Evolutionary conservation across 2,113 vertebrate species (phyloP).

Genomic region (Dicaeum eximium): DNA sequence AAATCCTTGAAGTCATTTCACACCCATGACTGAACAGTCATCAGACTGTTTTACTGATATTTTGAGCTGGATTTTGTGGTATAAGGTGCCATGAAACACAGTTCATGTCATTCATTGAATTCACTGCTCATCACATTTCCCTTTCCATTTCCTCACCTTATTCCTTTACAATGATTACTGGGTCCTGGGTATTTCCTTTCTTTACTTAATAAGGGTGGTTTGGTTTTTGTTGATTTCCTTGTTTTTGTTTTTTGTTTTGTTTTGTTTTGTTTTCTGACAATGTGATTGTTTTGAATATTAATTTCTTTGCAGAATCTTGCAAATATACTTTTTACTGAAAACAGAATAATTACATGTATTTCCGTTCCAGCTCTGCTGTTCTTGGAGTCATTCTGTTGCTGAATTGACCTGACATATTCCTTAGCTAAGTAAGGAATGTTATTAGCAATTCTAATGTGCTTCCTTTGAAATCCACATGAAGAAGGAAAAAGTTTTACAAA

Average conservation of each 20-base stretch:
- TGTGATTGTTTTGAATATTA: conserved; percentile 28
- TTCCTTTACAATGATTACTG: background rate
- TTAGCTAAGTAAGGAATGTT: background rate
- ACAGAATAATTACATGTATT: background rate
- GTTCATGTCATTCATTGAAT: background rate
- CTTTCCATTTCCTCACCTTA: background rate
- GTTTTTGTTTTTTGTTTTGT: background rate
- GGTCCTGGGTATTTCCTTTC: background rate
- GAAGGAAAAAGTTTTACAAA: background rate
- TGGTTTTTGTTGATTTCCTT: background rate
- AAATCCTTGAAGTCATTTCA: background rate
- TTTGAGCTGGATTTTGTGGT: background rate
- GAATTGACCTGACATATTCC: conserved; percentile 26
- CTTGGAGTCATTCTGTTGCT: conserved; percentile 1
- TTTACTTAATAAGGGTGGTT: background rate
- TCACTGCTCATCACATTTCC: background rate
- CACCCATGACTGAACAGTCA: background rate
- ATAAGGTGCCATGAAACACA: background rate
- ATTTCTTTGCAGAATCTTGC: background rate
- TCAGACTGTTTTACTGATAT: background rate
- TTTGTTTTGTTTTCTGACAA: background rate
- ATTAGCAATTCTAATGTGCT: conserved; percentile 32
- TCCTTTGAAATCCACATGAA: background rate
- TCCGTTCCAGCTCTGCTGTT: background rate
- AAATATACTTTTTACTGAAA: conserved; percentile 30